phyloP scores from a whole-genome alignment of 2,113 vertebrate genomes.

The Gadus chalcogrammus region DNA sequence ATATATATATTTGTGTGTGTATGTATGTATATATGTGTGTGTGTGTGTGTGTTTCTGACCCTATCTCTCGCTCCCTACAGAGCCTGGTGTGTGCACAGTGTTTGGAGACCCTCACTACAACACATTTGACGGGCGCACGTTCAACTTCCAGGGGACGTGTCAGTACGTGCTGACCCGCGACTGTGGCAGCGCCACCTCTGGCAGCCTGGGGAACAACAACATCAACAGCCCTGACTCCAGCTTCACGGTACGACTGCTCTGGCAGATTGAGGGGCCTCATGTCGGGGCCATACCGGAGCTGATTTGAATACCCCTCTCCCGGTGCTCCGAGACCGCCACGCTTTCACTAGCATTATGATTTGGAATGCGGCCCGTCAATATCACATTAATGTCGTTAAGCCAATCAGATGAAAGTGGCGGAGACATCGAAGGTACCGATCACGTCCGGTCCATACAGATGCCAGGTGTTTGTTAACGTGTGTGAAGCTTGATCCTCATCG shows the following conservation, averaged over 20 bases:
- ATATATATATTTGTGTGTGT: no score
- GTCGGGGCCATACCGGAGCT: no score
- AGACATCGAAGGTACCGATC: no score
- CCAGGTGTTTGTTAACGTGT: no score
- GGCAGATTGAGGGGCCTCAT: not conserved
- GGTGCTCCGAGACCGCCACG: not conserved
- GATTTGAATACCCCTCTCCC: no score
- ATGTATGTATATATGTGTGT: not conserved
- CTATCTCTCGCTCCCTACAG: conserved; percentile 66
- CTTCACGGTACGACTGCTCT: conserved; percentile 75
- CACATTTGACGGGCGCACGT: conserved; percentile 97
- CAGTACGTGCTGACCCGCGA: conserved; percentile 95
- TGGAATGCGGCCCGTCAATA: no score
- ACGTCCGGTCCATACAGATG: no score
- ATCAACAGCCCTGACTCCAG: conserved; percentile 78
- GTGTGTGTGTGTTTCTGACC: no score
- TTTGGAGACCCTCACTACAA: conserved; percentile 99
- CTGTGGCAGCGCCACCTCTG: conserved; percentile 61
- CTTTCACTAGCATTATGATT: not conserved
- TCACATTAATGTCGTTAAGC: no score
- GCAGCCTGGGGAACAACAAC: conserved; percentile 23
- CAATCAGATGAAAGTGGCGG: no score
- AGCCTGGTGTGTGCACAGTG: conserved; percentile 96
- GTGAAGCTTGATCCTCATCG: no score
- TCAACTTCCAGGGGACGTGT: conserved; percentile 99